phyloP scores from a whole-genome alignment of 2,113 vertebrate species.

The Dasyornis broadbenti region DNA sequence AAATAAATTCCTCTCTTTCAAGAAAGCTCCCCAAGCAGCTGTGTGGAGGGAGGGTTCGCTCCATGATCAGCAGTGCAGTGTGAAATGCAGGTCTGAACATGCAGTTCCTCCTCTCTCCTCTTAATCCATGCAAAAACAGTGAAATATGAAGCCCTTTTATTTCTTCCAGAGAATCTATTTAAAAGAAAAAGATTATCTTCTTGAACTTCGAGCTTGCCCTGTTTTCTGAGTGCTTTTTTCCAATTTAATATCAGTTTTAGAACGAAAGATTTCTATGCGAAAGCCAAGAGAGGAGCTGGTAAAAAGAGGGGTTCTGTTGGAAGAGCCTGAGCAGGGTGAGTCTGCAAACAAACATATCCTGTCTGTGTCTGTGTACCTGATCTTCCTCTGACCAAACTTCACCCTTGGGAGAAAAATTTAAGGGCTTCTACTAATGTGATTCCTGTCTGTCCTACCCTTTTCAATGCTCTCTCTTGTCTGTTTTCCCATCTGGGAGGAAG shows the following conservation, averaged over 20 bases:
- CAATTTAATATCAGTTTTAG: constrained; percentile 86
- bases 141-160: constrained; percentile 1
- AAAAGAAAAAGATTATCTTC: background rate
- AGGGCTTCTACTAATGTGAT: background rate
- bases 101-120: background rate
- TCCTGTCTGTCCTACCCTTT: background rate
- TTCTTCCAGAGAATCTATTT: background rate
- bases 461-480: background rate
- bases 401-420: background rate
- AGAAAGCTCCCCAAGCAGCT: background rate
- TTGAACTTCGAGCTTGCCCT: background rate
- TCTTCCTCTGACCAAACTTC: background rate
- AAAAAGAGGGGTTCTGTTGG: constrained; percentile 93
- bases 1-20: background rate
- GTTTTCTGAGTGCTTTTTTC: constrained; percentile 65
- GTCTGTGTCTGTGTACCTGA: constrained; percentile 14
- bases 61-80: background rate
- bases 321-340: constrained; percentile 91
- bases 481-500: background rate
- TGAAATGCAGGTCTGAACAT: background rate
- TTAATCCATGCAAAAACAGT: background rate
- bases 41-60: background rate
- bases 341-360: constrained; percentile 33
- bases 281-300: constrained; percentile 95
- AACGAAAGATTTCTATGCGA: constrained; percentile 97